Evolutionary conservation across 1,140 invertebrate genomes (phyloP), one percentile per base, ranked within the genome.

Genomic region (Drosophila elegans): DNA sequence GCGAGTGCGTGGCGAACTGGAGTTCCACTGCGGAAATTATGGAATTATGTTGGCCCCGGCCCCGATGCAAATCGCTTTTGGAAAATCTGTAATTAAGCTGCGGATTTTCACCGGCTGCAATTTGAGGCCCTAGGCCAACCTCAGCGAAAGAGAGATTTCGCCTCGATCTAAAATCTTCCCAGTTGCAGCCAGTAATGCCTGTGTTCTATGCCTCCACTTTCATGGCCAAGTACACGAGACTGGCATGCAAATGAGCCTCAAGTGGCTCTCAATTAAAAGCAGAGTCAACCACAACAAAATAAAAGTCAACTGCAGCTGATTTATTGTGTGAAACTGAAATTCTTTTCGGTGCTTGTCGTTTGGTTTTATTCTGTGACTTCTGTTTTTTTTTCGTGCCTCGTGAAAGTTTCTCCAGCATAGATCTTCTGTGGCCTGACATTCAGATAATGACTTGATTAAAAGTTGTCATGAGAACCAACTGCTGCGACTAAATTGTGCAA

Each of bases 401-500:
- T 68, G 83, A 86, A 88, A 88, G 84, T 83, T 86, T 79, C 67
- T 57, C 44, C 36, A 63, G 74, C 49, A 41, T 53, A 77, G 73
- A 77, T 68, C 55, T 67, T 16, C 56, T 16, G 29, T 4, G 49
- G 42, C 71, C 78, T 79, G 71, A 69, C 83, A 86, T 67, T 76
- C 66, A 76, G 84, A 88, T 89, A 88, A 88, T 88, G 64, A 74
- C 83, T 88, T 88, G 83, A 88, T 89, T 88, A 83, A 89, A 89
- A 80, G 51, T 89, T 89, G 84, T 89, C 83, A 83, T 86, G 82
- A 68, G 79, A 88, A 79, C 61, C 41, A 62, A 63, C 77, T 46
- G 53, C 62, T 46, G 53, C 62, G 27, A 39, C 49, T 48, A 51
- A 62, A 46, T 53, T 49, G 42, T 72, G 78, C 52, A 66, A 64